A percentile compares a stretch with the other conserved stretches of the same genome.
Conservation (phyloP, 2,113 vertebrate species). For the Brachirus orientalis region DNA sequence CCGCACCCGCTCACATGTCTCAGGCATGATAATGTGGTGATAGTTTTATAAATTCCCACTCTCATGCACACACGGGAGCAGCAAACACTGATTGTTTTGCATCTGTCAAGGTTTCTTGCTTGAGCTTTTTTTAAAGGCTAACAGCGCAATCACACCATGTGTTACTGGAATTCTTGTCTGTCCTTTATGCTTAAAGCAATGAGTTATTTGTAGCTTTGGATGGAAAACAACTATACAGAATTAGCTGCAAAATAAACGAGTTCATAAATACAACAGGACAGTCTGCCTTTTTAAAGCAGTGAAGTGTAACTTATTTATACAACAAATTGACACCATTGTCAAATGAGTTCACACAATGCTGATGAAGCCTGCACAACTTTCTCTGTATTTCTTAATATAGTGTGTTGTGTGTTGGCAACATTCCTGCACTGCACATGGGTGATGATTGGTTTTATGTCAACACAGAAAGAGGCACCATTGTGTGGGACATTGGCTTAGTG, state of each 20-base stretch:
- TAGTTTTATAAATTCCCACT: slow-evolving; percentile 44
- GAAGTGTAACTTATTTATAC: too few relatives aligned
- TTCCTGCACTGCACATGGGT: too few relatives aligned
- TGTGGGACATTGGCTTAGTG: too few relatives aligned
- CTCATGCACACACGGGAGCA: slow-evolving; percentile 32
- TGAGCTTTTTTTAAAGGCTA: slow-evolving; percentile 13
- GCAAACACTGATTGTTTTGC: slow-evolving; percentile 16
- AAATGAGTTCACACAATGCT: too few relatives aligned
- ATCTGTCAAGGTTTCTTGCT: slow-evolving; percentile 22
- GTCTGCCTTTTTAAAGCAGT: background rate
- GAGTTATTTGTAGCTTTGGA: slow-evolving; percentile 2
- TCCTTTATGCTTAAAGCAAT: slow-evolving; percentile 11
- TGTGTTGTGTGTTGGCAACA: too few relatives aligned
- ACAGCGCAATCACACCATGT: slow-evolving; percentile 45
- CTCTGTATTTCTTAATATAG: too few relatives aligned
- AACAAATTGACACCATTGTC: too few relatives aligned
- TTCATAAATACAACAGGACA: background rate
- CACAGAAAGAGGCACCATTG: too few relatives aligned
- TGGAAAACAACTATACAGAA: slow-evolving; percentile 4
- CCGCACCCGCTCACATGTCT: slow-evolving; percentile 70
- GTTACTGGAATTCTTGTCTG: slow-evolving; percentile 29
- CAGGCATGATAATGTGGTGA: slow-evolving; percentile 57
- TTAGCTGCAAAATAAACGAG: too few relatives aligned
- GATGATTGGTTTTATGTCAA: too few relatives aligned
- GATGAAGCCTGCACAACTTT: too few relatives aligned